phyloP scores from a whole-genome alignment of 1,140 invertebrate genomes.

The Musca vetustissima region DNA sequence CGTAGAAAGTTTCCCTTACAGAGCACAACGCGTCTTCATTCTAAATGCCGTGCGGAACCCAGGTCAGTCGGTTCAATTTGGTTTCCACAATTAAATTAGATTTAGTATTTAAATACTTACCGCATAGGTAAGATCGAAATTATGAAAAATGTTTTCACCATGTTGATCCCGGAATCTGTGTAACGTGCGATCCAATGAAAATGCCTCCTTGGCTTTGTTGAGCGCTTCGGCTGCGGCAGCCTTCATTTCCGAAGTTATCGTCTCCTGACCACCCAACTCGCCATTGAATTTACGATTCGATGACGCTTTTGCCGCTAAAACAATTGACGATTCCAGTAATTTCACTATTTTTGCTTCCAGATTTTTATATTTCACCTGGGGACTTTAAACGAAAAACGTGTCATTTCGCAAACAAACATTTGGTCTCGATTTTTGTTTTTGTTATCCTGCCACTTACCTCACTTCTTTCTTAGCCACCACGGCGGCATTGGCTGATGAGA shows the following conservation, averaged over 20 bases:
- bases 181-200: constrained; percentile 85
- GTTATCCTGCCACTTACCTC: constrained; percentile 49
- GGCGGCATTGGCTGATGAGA: constrained; percentile 49
- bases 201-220: constrained; percentile 95
- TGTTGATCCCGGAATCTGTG: constrained; percentile 89
- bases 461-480: constrained; percentile 67
- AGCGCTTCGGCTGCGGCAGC: constrained; percentile 61
- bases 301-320: constrained; percentile 56
- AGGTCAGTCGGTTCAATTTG: too few species aligned
- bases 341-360: constrained; percentile 81
- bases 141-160: constrained; percentile 79
- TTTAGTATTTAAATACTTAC: constrained; percentile 69
- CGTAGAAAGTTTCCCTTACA: too few species aligned
- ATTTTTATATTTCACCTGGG: constrained; percentile 82
- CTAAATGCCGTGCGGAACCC: too few species aligned
- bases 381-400: constrained; percentile 50
- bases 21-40: too few species aligned
- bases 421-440: too few species aligned
- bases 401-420: not conserved
- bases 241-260: constrained; percentile 32
- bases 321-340: constrained; percentile 82
- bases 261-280: not conserved
- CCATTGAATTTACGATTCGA: not conserved
- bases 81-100: too few species aligned
- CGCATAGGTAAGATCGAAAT: constrained; percentile 91